Percentiles rank a stretch among this genome's conserved stretches.
Conservation (phyloP, 2,888 invertebrate genomes). For the Mantis religiosa region DNA sequence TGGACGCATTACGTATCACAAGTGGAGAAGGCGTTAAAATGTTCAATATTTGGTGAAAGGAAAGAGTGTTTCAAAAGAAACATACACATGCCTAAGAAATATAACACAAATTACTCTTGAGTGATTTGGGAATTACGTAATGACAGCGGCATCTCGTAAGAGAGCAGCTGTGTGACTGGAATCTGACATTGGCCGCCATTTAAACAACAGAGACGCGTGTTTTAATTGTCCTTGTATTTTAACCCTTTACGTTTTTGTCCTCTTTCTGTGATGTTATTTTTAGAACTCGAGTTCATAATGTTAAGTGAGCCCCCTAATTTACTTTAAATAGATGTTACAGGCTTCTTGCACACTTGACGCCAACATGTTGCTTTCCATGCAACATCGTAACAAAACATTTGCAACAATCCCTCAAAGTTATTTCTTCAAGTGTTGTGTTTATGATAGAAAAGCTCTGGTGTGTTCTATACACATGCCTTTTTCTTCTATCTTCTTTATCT, state of each 20-base stretch:
- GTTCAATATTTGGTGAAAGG: no score
- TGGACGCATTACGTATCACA: no score
- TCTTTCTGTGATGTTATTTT: background rate
- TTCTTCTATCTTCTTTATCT: no score
- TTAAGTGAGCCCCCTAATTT: background rate
- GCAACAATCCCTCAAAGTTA: background rate
- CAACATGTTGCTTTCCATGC: background rate
- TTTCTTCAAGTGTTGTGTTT: no score
- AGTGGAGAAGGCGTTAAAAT: no score
- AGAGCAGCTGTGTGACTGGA: background rate
- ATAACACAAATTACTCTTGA: background rate
- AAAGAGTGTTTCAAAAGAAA: no score
- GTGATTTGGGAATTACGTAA: background rate
- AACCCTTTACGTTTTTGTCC: background rate
- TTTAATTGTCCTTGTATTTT: background rate
- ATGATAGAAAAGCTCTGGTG: no score
- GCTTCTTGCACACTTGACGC: background rate
- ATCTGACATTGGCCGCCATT: background rate
- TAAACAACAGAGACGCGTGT: background rate
- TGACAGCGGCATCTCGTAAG: background rate
- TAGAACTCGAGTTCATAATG: conserved; percentile 1
- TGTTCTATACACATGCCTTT: no score
- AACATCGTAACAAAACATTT: background rate
- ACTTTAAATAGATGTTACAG: background rate
- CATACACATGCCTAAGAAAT: no score